Evolutionary conservation across 2,888 invertebrate genomes (phyloP).

Genomic region (Dorcus parallelipipedus): DNA sequence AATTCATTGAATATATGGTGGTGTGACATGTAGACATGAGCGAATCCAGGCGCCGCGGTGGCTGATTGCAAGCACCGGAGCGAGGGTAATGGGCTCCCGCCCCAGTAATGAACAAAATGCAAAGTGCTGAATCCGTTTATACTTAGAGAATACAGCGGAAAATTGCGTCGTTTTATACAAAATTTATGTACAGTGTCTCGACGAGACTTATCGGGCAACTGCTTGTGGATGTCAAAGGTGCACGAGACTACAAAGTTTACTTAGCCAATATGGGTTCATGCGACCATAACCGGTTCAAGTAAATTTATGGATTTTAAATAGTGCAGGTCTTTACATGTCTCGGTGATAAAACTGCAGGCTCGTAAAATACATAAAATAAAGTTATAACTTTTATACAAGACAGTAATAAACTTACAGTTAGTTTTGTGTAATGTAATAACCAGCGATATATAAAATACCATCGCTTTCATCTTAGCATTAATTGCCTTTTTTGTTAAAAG

Average conservation of each 20-base stretch:
- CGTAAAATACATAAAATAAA: conserved; percentile 22
- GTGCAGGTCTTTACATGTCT: conserved; percentile 19
- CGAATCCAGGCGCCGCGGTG: conserved; percentile 19
- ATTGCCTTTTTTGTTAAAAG: background rate
- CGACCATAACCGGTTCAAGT: conserved; percentile 20
- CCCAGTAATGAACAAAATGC: conserved; percentile 30
- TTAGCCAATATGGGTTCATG: conserved; percentile 22
- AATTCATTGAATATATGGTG: conserved; percentile 7
- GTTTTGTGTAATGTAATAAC: background rate
- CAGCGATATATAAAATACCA: background rate
- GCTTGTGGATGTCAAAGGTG: conserved; percentile 22
- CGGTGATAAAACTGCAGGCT: conserved; percentile 18
- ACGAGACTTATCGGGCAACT: conserved; percentile 25
- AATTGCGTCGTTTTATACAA: conserved; percentile 31
- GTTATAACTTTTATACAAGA: conserved; percentile 19
- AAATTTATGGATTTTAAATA: conserved; percentile 25
- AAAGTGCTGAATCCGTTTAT: conserved; percentile 32
- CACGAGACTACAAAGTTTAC: conserved; percentile 21
- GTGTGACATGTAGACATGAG: conserved; percentile 22
- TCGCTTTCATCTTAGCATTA: background rate
- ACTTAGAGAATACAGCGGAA: conserved; percentile 28
- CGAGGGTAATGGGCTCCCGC: conserved; percentile 24
- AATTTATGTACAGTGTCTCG: conserved; percentile 28
- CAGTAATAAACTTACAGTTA: conserved; percentile 9
- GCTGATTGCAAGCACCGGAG: conserved; percentile 27